phyloP scores from a whole-genome alignment of 2,888 invertebrate species.

The Tiphia femorata region DNA sequence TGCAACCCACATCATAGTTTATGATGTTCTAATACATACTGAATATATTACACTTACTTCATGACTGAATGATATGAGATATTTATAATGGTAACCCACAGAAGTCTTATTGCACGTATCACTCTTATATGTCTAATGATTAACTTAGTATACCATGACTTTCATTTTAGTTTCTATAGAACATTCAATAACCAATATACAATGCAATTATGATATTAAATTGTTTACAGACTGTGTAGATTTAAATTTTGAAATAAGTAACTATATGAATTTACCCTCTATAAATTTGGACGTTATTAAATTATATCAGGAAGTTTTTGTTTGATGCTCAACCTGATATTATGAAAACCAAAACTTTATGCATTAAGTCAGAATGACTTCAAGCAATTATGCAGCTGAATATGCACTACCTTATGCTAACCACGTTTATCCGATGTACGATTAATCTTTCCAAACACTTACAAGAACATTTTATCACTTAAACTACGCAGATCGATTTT shows the following conservation, averaged over 20 bases:
- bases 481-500: slow-evolving; percentile 38
- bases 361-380: slow-evolving; percentile 20
- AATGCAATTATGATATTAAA: slow-evolving; percentile 8
- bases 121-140: slow-evolving; percentile 43
- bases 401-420: slow-evolving; percentile 35
- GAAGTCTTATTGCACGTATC: slow-evolving; percentile 63
- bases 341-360: slow-evolving; percentile 9
- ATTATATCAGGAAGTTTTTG: no score
- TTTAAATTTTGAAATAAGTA: slow-evolving; percentile 9
- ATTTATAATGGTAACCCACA: slow-evolving; percentile 62
- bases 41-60: slow-evolving; percentile 51
- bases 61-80: slow-evolving; percentile 57
- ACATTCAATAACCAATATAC: slow-evolving; percentile 5
- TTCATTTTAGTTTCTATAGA: slow-evolving; percentile 31
- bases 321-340: no score
- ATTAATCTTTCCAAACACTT: slow-evolving; percentile 33
- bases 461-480: slow-evolving; percentile 35
- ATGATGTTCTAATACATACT: slow-evolving; percentile 25
- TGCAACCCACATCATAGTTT: slow-evolving; percentile 26
- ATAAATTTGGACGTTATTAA: slow-evolving; percentile 7
- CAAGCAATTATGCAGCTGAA: slow-evolving; percentile 26
- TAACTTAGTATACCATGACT: slow-evolving; percentile 38
- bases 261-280: slow-evolving; percentile 7
- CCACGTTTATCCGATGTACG: slow-evolving; percentile 39
- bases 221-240: slow-evolving; percentile 9